These are phyloP conservation scores for Montipora capricornis DNA, from an alignment of 64 coral and sea anemone species.

Conservation along the genomic window DNA sequence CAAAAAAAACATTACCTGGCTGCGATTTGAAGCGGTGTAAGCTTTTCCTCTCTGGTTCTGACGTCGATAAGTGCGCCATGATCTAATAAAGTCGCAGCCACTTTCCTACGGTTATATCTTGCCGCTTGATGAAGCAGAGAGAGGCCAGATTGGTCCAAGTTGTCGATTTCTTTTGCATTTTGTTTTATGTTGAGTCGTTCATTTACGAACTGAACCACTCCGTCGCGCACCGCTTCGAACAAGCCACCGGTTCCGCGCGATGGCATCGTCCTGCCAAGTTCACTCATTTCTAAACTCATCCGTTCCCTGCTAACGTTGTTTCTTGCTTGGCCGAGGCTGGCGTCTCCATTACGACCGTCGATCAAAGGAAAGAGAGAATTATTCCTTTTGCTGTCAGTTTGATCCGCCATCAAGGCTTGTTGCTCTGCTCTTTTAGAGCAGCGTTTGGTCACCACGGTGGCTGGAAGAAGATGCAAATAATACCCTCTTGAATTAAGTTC, in stretches of 20 bases:
- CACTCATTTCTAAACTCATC: slow-evolving; percentile 35
- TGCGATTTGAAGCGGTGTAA: slow-evolving; percentile 62
- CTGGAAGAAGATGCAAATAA: not conserved
- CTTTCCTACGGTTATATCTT: slow-evolving; percentile 37
- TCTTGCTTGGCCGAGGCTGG: not conserved
- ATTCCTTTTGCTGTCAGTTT: not conserved
- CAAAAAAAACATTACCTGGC: slow-evolving; percentile 41
- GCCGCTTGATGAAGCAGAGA: slow-evolving; percentile 58
- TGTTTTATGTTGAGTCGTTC: not conserved
- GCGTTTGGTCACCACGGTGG: not conserved
- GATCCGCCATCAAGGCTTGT: not conserved
- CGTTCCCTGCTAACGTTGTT: not conserved
- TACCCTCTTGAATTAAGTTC: not conserved
- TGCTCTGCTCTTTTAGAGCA: not conserved
- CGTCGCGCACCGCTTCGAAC: slow-evolving; percentile 35
- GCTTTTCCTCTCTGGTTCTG: slow-evolving; percentile 29
- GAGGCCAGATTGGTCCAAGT: slow-evolving; percentile 33
- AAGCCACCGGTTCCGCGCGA: not conserved
- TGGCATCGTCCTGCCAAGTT: not conserved
- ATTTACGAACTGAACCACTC: not conserved
- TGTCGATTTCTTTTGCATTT: not conserved
- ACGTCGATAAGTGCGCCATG: slow-evolving; percentile 40
- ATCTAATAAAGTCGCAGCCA: slow-evolving; percentile 9
- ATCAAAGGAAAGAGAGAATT: not conserved
- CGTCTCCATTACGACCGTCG: not conserved